Evolutionary conservation across 2,113 vertebrate species (phyloP), one percentile per base, ranked within the genome.

Genomic region (Barbus barbus): DNA sequence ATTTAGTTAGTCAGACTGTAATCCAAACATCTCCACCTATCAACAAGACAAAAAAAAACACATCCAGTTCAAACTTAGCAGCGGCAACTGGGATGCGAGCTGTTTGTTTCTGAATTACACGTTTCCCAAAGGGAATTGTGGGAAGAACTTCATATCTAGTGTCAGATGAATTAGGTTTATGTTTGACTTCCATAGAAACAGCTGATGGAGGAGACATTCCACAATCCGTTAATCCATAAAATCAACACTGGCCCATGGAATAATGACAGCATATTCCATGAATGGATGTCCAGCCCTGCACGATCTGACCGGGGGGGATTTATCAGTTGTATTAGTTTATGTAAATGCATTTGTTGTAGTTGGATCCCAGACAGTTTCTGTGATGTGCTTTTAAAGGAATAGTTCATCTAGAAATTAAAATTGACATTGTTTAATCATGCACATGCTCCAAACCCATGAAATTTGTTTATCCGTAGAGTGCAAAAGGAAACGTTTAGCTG

Each of bases 1-100:
- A 67, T 48, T n/a, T 22, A 22, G 60, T 63, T 28, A 79, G 58
- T 67, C 61, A 31, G 78, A 80, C 60, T 31, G 9, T 1, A 48
- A 80, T 20, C 78, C 2, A 80, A 80, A 67, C 78, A 80, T 80
- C 78, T 67, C 78, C 60, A 48, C 78, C 78, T 33, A 48, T 67
- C 60, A 79, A 16, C 26, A 60, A 31, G 63, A 48, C 69, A 5
- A 1, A n/a, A 75, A n/a, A 56, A 20, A 60, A 38, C 51, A n/a
- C 33, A 71, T 7, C 56, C 65, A 6, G 13, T 53, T 22, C 14
- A 63, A 18, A n/a, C 9, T 33, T 6, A 67, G 28, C 63, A 11
- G 9, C 11, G 38, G 46, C 46, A 36, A 58, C 51, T 24, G 65
- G 46, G 41, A 74, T 46, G 51, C 6, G 2, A 46, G 77, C 11